Conservation (phyloP, 2,888 invertebrate genomes). For the Amblyteles armatorius region DNA sequence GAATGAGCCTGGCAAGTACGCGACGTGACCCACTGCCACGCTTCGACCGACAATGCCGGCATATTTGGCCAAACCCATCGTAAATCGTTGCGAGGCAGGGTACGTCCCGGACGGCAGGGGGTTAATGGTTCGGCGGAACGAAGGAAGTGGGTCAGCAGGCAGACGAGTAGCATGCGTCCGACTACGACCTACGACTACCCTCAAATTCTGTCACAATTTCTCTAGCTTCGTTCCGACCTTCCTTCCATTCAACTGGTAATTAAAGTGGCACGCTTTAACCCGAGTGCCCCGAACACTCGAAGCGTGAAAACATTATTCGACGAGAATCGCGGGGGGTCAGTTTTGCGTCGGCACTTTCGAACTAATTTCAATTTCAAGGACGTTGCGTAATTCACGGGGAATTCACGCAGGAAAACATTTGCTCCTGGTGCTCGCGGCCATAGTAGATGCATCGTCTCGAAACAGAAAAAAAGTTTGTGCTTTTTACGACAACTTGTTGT, state of each 20-base stretch:
- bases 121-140: constrained; percentile 49
- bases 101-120: constrained; percentile 38
- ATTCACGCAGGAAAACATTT: not conserved
- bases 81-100: constrained; percentile 45
- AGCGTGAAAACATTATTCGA: constrained; percentile 39
- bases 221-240: constrained; percentile 42
- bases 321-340: not conserved
- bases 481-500: not conserved
- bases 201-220: constrained; percentile 32
- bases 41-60: constrained; percentile 54
- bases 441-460: not conserved
- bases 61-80: constrained; percentile 56
- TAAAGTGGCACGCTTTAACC: constrained; percentile 37
- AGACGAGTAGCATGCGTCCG: not conserved
- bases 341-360: constrained; percentile 4
- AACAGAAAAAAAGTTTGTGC: not conserved
- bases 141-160: constrained; percentile 69
- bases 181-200: constrained; percentile 11
- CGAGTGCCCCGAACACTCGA: constrained; percentile 29
- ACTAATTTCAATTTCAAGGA: not conserved
- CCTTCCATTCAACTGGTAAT: constrained; percentile 43
- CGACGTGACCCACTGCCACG: constrained; percentile 70
- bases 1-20: constrained; percentile 21
- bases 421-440: not conserved
- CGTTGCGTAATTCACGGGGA: constrained; percentile 20